Conservation (phyloP, 2,797 vertebrate species). For the Buceros bicornis region DNA sequence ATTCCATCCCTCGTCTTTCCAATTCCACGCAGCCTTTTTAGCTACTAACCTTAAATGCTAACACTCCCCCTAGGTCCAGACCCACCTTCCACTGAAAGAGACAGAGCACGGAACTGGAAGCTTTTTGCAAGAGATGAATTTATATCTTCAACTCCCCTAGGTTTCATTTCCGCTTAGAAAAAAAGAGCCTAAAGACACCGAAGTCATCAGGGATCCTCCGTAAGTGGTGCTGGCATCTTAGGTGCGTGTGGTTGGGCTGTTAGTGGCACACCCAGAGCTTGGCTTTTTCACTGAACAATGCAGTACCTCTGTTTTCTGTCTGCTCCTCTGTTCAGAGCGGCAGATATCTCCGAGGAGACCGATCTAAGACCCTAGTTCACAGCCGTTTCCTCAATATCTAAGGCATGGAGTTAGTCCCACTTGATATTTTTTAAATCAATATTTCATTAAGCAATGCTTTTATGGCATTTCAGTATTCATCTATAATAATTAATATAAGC, state of each 20-base stretch:
- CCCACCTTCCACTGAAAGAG: background rate
- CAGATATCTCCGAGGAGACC: background rate
- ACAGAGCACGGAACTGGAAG: background rate
- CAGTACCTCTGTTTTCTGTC: background rate
- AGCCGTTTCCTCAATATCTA: background rate
- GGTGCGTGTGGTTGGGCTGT: background rate
- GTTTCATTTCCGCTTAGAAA: background rate
- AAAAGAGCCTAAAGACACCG: background rate
- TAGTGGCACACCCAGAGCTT: background rate
- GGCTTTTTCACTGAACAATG: background rate
- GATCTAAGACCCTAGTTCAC: background rate
- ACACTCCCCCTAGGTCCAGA: background rate
- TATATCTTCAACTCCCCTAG: background rate
- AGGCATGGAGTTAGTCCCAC: slow-evolving; percentile 1
- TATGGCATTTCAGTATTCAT: slow-evolving; percentile 54
- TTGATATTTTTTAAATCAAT: slow-evolving; percentile 63
- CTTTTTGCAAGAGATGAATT: background rate
- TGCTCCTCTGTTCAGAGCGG: background rate
- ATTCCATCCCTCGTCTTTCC: background rate
- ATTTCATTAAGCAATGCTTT: slow-evolving; percentile 60
- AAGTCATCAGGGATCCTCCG: background rate
- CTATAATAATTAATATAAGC: slow-evolving; percentile 54
- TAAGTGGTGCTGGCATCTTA: background rate
- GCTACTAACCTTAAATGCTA: background rate
- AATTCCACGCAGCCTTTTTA: background rate